Conservation (phyloP, 2,797 vertebrate species). For the Amphiprion clarkii region DNA sequence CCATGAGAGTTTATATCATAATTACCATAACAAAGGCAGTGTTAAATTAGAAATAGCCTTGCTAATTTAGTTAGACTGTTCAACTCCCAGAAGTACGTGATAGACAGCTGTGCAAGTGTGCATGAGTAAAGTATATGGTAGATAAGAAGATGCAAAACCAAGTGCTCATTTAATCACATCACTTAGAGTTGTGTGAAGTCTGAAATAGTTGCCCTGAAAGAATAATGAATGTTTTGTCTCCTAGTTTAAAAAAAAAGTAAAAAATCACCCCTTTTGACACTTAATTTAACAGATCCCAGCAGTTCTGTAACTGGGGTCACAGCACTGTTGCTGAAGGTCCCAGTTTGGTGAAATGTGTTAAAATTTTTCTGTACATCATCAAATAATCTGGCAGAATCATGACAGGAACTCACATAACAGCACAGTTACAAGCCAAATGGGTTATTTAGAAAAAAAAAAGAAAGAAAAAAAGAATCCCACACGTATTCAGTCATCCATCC, state of each 20-base stretch:
- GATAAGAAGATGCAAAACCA: constrained; percentile 23
- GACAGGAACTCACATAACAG: constrained; percentile 33
- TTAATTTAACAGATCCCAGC: constrained; percentile 23
- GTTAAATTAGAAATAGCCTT: constrained; percentile 68
- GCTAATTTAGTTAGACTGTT: constrained; percentile 54
- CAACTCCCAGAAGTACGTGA: constrained; percentile 35
- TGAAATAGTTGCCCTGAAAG: constrained; percentile 21
- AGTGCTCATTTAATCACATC: constrained; percentile 36
- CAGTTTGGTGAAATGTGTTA: constrained; percentile 34
- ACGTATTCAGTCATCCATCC: constrained; percentile 7
- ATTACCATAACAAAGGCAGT: constrained; percentile 71
- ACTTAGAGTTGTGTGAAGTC: constrained; percentile 3
- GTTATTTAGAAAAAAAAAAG: neutral
- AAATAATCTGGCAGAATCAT: constrained; percentile 30
- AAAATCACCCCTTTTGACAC: constrained; percentile 5
- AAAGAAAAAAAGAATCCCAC: neutral
- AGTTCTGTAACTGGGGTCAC: constrained; percentile 16
- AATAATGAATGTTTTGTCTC: constrained; percentile 12
- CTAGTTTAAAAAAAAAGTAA: neutral
- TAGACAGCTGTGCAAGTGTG: neutral
- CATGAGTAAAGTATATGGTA: constrained; percentile 4
- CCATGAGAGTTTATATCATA: constrained; percentile 54
- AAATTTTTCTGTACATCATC: constrained; percentile 42
- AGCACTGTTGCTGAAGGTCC: constrained; percentile 20
- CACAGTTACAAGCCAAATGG: constrained; percentile 39